Base-by-base conservation (phyloP, 1,140 invertebrate genomes). In the Matsumurasca onukii region DNA sequence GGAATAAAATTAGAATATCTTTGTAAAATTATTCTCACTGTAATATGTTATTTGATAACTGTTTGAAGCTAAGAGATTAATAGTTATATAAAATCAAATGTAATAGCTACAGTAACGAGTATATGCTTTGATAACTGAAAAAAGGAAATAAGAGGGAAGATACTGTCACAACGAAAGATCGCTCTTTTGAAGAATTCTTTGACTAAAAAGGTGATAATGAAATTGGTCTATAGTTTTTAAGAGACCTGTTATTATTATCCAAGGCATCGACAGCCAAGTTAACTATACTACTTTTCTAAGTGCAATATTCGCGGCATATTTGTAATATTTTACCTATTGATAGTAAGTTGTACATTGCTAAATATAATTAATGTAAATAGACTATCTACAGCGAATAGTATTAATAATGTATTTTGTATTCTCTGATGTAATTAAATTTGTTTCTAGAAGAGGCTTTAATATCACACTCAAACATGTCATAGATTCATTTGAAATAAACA, bases 201-300 rank as follows among this genome's bases (percentile, higher is more conserved):
- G n/a, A n/a, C n/a, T n/a, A n/a, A n/a, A n/a, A n/a, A n/a, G 34
- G 34, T 39, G 34, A 39, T 39, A 39, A 17, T 39, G 34, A 39
- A 39, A n/a, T n/a, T n/a, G n/a, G n/a, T n/a, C n/a, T n/a, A n/a
- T n/a, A n/a, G n/a, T n/a, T n/a, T n/a, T n/a, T n/a, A n/a, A n/a
- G n/a, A n/a, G n/a, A n/a, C n/a, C n/a, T n/a, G 34, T 39, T 5
- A 39, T 39, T 9, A 17, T 39, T 5, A 39, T 17, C 17, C 34
- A 39, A 39, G 34, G 25, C 55, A 59, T 12, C 55, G 55, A 3
- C 24, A 25, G 55, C 55, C 25, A 27, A 29, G 55, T 29, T 59
- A 59, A 52, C 49, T 52, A 59, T 59, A 59, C 15, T 59, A 59
- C 55, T 59, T 59, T 59, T 59, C 55, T 59, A 59, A 59, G 55